Evolutionary conservation across 2,797 vertebrate genomes (phyloP).

Genomic region (Lepus townsendii): DNA sequence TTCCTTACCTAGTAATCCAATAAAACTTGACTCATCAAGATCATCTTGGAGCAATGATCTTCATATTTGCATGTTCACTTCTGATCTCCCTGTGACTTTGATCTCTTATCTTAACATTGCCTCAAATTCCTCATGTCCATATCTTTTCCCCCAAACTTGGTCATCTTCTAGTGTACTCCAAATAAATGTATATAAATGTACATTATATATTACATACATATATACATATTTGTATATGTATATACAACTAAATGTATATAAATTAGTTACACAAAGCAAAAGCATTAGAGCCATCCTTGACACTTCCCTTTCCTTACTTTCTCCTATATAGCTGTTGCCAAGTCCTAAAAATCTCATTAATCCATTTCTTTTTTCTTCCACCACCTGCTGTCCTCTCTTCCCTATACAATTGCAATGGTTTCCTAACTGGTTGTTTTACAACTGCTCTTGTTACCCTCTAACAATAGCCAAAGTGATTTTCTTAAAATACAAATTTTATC

Average conservation of each 20-base stretch:
- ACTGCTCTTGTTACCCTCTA: neutral
- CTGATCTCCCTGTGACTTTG: neutral
- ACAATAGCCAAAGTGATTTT: neutral
- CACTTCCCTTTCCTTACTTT: neutral
- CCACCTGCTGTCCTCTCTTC: neutral
- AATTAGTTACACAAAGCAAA: neutral
- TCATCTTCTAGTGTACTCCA: neutral
- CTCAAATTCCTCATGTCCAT: neutral
- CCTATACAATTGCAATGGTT: neutral
- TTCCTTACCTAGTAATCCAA: neutral
- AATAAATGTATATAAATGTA: neutral
- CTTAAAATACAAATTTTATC: conserved; percentile 5
- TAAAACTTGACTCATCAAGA: neutral
- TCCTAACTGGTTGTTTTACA: neutral
- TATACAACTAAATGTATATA: neutral
- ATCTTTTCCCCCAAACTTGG: neutral
- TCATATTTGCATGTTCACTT: neutral
- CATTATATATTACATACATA: no score
- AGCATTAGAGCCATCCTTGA: neutral
- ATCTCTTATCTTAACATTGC: neutral
- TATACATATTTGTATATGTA: no score
- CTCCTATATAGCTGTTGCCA: neutral
- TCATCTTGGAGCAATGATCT: neutral
- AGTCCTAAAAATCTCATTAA: conserved; percentile 6
- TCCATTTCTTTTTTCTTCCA: neutral